Conservation (phyloP, 92 coral and sea anemone species). For the Diadumene lineata region DNA sequence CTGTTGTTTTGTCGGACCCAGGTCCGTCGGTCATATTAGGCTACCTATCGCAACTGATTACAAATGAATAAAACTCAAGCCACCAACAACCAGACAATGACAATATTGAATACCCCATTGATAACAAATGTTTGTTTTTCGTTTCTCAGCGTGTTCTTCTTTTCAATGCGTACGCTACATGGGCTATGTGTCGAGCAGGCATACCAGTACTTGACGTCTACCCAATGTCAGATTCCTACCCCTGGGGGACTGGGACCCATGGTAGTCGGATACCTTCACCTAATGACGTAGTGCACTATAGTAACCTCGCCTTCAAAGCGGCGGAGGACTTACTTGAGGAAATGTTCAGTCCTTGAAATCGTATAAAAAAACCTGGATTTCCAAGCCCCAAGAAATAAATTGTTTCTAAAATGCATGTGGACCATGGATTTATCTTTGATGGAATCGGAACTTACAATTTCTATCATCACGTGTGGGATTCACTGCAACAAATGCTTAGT, state of each 20-base stretch:
- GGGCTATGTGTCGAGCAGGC: slow-evolving; percentile 67
- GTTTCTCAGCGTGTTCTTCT: slow-evolving; percentile 50
- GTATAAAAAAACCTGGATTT: neutral
- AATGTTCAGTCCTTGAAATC: slow-evolving; percentile 19
- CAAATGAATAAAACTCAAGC: too few relatives aligned
- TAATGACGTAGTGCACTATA: slow-evolving; percentile 69
- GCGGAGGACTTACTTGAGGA: slow-evolving; percentile 54
- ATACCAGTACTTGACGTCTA: slow-evolving; percentile 57
- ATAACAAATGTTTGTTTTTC: neutral
- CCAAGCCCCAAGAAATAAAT: too few relatives aligned
- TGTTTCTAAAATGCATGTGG: too few relatives aligned
- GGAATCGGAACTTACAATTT: too few relatives aligned
- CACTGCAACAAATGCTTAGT: too few relatives aligned
- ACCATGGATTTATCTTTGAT: too few relatives aligned
- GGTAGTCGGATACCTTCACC: slow-evolving; percentile 50
- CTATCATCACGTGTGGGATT: too few relatives aligned
- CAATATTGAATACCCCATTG: too few relatives aligned
- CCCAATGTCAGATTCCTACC: slow-evolving; percentile 62
- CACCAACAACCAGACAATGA: too few relatives aligned
- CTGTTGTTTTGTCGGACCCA: too few relatives aligned
- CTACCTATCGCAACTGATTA: too few relatives aligned
- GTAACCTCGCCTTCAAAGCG: slow-evolving; percentile 61
- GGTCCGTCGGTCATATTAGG: too few relatives aligned
- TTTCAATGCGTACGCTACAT: slow-evolving; percentile 58
- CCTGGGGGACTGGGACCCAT: slow-evolving; percentile 76